Evolutionary conservation across 2,888 invertebrate species (phyloP).

Genomic region (Nowickia ferox): DNA sequence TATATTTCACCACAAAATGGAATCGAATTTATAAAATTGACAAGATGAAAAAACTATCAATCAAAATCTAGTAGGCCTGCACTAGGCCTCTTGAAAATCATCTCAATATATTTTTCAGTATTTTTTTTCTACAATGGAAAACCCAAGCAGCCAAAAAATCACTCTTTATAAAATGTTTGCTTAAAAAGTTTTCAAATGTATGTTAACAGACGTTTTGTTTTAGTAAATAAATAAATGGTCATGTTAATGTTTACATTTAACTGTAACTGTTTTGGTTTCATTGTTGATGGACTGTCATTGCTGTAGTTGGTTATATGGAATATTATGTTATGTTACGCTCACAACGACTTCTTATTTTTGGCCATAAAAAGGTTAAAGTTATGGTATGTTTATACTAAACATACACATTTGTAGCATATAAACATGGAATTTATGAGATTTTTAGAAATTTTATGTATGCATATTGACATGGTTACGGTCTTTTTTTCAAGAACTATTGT

Average conservation of each 20-base stretch:
- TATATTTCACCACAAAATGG: no score
- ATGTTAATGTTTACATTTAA: conserved; percentile 13
- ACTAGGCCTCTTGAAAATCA: no score
- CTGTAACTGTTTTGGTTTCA: neutral
- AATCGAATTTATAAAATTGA: no score
- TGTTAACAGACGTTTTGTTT: conserved; percentile 27
- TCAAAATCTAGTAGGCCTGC: no score
- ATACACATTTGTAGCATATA: neutral
- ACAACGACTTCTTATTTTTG: conserved; percentile 46
- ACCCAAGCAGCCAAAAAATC: neutral
- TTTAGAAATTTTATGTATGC: conserved; percentile 9
- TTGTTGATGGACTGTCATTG: neutral
- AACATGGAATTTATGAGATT: neutral
- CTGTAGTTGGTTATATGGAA: conserved; percentile 3
- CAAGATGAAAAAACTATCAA: no score
- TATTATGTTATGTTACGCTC: neutral
- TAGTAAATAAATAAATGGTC: conserved; percentile 13
- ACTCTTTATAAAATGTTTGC: neutral
- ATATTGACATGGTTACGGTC: conserved; percentile 57
- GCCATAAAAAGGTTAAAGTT: conserved; percentile 60
- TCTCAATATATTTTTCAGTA: no score
- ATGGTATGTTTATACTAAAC: conserved; percentile 10
- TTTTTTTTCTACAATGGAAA: neutral
- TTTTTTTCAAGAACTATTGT: conserved; percentile 12
- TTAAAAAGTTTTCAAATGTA: conserved; percentile 11